Conservation (phyloP, 2,888 invertebrate genomes). For the Morpho achilles region DNA sequence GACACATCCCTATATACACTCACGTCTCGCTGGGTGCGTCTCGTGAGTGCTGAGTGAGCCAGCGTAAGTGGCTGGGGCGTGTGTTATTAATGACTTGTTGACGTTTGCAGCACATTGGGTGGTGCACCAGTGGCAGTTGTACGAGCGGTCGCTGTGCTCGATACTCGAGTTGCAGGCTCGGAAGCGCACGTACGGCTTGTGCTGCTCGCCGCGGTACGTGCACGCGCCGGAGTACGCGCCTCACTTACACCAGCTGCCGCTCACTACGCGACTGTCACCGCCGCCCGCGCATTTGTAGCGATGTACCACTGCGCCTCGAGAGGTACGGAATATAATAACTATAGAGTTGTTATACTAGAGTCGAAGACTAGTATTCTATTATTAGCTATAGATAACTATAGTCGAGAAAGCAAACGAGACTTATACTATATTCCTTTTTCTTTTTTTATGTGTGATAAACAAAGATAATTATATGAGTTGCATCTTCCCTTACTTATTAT, state of each 20-base stretch:
- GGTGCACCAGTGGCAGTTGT: conserved; percentile 68
- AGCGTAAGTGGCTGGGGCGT: too few relatives aligned
- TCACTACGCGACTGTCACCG: conserved; percentile 61
- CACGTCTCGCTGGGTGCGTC: too few relatives aligned
- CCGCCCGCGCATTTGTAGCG: conserved; percentile 76
- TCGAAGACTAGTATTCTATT: too few relatives aligned
- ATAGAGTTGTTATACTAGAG: too few relatives aligned
- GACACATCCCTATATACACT: too few relatives aligned
- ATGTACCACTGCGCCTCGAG: conserved; percentile 54
- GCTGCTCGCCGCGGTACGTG: conserved; percentile 66
- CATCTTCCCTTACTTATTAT: too few relatives aligned
- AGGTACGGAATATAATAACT: conserved; percentile 21
- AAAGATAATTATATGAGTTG: too few relatives aligned
- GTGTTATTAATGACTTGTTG: not conserved
- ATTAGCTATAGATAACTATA: too few relatives aligned
- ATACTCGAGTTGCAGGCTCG: conserved; percentile 65
- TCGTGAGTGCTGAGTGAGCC: too few relatives aligned
- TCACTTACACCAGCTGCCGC: conserved; percentile 58
- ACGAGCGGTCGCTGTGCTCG: conserved; percentile 69
- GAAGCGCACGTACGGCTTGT: conserved; percentile 57
- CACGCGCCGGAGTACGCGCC: conserved; percentile 63
- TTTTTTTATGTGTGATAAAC: too few relatives aligned
- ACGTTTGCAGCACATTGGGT: conserved; percentile 60
- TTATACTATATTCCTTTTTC: too few relatives aligned
- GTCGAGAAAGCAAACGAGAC: too few relatives aligned